These are phyloP conservation scores for Dicycla oo DNA, from an alignment of 2,888 invertebrate genomes.

Conservation along the genomic window DNA sequence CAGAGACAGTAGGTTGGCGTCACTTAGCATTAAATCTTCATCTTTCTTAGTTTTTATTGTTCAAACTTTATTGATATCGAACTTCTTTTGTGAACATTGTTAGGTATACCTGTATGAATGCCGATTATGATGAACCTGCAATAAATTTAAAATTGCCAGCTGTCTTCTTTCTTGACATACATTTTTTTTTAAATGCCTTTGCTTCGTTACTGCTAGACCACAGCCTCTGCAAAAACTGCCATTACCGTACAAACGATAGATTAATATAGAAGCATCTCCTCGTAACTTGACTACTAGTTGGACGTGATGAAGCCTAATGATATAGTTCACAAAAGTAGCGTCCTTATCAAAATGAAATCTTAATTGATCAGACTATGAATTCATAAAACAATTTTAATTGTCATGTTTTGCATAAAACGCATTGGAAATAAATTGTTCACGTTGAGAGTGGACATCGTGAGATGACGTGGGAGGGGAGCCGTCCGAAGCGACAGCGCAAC, in stretches of 20 bases:
- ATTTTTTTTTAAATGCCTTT: neutral
- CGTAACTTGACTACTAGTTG: constrained; percentile 75
- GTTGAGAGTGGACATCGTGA: constrained; percentile 77
- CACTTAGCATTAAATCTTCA: constrained; percentile 73
- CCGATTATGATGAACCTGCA: neutral
- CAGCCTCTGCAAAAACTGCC: constrained; percentile 24
- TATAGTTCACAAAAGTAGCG: constrained; percentile 79
- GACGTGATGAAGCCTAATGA: constrained; percentile 79
- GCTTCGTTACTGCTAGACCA: neutral
- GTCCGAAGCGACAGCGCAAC: constrained; percentile 74
- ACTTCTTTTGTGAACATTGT: constrained; percentile 42
- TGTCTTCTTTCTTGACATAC: constrained; percentile 13
- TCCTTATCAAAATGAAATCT: constrained; percentile 88
- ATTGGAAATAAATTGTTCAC: constrained; percentile 84
- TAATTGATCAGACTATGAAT: constrained; percentile 84
- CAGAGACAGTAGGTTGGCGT: constrained; percentile 71
- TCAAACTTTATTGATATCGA: constrained; percentile 72
- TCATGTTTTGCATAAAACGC: constrained; percentile 84
- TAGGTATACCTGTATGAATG: neutral
- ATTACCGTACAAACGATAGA: constrained; percentile 45
- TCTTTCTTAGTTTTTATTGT: constrained; percentile 74
- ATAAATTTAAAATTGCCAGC: constrained; percentile 24
- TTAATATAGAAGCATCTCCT: constrained; percentile 44
- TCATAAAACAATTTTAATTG: constrained; percentile 88
- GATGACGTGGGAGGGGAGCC: constrained; percentile 78